Evolutionary conservation across 2,888 invertebrate genomes (phyloP), one percentile per base, ranked within the genome.

Genomic region (Epistrophella euchroma): DNA sequence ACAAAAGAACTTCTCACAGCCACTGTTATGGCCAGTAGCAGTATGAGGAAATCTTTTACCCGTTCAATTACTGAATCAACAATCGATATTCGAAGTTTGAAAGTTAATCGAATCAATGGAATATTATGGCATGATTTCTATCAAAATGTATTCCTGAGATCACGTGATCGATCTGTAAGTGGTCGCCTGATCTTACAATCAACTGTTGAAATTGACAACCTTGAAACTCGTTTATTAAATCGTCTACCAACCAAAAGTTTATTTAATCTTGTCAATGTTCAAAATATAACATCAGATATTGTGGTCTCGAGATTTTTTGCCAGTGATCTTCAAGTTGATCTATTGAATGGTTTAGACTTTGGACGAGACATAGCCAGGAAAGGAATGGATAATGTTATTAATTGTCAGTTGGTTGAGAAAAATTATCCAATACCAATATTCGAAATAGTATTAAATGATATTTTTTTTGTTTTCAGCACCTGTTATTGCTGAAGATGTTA

Each of bases 331-430:
- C 88, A 89, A 6, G 90, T 89, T 1, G 85, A 87, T 7, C 77
- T 64, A 0, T 82, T 92, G 0, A 92, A 92, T 85, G 90, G 89
- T 0, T 79, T 92, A 5, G 87, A 90, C 77, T 91, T 92, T 88
- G 89, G 88, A 35, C 76, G 90, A 4, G 91, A 92, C 35, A 88
- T 92, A n/a, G 91, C 91, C 0, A 90, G 89, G 22, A 90, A 89
- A 28, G 90, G 90, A 2, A 47, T 60, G n/a, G 84, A 90, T 10
- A 89, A 88, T 15, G 60, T 89, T 25, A 89, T 92, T 4, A 80
- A 89, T 89, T 88, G 19, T 17, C 17, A 86, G 82, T 73, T 37
- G 10, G 28, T 32, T n/a, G 13, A 15, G 2, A 15, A 15, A 25
- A 50, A 50, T 22, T 7, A 58, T 37, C 7, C 2, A 58, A 37